These are phyloP conservation scores for Monochamus saltuarius DNA, from an alignment of 1,140 invertebrate genomes.

Conservation along the genomic window DNA sequence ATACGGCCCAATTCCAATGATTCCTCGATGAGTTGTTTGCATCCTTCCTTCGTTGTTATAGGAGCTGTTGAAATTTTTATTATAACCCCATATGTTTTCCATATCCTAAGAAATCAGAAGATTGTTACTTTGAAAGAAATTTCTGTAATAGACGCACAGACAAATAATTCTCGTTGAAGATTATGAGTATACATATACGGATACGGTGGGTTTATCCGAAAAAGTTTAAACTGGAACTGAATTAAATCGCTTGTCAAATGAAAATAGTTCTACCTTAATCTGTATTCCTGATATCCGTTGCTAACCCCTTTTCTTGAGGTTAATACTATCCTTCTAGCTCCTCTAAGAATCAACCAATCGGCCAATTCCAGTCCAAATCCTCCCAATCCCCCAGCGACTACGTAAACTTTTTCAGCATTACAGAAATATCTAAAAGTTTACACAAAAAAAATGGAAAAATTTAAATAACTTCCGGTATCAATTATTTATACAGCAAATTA, in stretches of 20 bases:
- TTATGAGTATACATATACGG: no score
- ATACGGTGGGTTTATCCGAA: no score
- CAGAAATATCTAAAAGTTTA: constrained; percentile 9
- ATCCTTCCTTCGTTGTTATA: constrained; percentile 54
- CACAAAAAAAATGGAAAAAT: no score
- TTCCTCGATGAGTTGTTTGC: constrained; percentile 59
- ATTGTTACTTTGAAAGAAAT: not conserved
- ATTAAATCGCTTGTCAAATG: no score
- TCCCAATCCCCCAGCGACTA: constrained; percentile 76
- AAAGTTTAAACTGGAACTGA: no score
- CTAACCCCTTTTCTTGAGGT: constrained; percentile 76
- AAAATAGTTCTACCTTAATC: constrained; percentile 52
- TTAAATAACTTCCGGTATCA: no score
- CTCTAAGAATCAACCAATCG: constrained; percentile 82
- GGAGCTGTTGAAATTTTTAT: constrained; percentile 56
- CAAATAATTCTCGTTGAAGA: no score
- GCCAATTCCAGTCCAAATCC: constrained; percentile 88
- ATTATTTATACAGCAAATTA: no score
- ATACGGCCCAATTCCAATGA: constrained; percentile 63
- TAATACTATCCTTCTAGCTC: constrained; percentile 75
- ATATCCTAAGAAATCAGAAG: constrained; percentile 46
- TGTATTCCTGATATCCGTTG: constrained; percentile 76
- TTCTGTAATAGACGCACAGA: not conserved
- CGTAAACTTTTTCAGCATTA: constrained; percentile 56
- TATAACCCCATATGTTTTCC: constrained; percentile 58